Conservation (phyloP, 2,888 invertebrate genomes). For the Andrena dorsata region DNA sequence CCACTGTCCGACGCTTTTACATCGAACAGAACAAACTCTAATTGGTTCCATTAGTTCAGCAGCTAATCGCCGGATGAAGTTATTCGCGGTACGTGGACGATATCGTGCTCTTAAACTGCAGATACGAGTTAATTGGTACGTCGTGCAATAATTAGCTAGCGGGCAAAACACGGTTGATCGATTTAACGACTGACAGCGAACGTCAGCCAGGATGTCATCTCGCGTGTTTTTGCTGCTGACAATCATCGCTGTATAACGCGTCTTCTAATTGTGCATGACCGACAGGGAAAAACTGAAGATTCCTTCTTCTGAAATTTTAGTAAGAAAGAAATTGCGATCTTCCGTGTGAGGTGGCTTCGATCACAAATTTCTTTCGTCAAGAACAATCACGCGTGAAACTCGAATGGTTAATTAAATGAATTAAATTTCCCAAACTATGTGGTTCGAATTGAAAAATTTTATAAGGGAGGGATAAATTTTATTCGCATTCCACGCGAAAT, state of each 20-base stretch:
- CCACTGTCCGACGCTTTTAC: constrained; percentile 6
- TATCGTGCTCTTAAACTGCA: constrained; percentile 31
- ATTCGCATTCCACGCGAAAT: too few species aligned
- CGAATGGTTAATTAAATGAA: too few species aligned
- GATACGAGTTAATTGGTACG: constrained; percentile 41
- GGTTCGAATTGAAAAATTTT: too few species aligned
- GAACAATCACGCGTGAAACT: too few species aligned
- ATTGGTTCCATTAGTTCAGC: constrained; percentile 49
- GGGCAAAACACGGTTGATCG: constrained; percentile 22
- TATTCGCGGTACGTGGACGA: constrained; percentile 40
- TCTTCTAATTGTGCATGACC: background rate
- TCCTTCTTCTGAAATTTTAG: background rate
- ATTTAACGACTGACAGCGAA: constrained; percentile 1
- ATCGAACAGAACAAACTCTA: constrained; percentile 29
- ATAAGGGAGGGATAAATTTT: too few species aligned
- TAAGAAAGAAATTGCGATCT: too few species aligned
- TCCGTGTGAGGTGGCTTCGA: too few species aligned
- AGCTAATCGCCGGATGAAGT: constrained; percentile 44
- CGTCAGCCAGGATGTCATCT: background rate
- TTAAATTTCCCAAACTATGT: too few species aligned
- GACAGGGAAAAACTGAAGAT: background rate
- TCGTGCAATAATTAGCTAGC: constrained; percentile 42
- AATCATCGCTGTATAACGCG: background rate
- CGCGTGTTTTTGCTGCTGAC: background rate
- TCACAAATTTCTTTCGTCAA: too few species aligned